These are phyloP conservation scores for Forbesichthys agassizii DNA, from an alignment of 2,113 vertebrate genomes.

Conservation along the genomic window DNA sequence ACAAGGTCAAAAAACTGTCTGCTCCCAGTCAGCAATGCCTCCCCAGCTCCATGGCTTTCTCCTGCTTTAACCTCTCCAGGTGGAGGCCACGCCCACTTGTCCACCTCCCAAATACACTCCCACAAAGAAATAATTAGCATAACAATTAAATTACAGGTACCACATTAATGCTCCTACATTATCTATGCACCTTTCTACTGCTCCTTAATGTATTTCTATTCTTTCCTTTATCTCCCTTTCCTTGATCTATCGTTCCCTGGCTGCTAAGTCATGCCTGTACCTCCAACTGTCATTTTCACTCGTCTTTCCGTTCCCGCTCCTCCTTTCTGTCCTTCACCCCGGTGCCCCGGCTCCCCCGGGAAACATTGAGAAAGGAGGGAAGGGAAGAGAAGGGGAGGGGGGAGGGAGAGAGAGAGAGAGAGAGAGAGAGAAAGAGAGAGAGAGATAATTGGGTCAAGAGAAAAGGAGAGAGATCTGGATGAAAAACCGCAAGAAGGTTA, in stretches of 20 bases:
- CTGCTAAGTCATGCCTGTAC: not conserved
- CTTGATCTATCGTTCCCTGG: conserved; percentile 31
- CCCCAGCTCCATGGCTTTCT: too few species aligned
- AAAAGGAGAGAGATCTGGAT: conserved; percentile 4
- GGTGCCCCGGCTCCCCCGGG: conserved; percentile 34
- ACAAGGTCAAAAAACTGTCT: too few species aligned
- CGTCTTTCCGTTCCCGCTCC: conserved; percentile 30
- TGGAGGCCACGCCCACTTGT: too few species aligned
- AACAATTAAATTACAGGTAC: too few species aligned
- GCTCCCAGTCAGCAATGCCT: too few species aligned
- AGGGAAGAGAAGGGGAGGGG: conserved; percentile 10
- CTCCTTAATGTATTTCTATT: conserved; percentile 41
- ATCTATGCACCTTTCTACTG: not conserved
- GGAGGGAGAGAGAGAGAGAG: conserved; percentile 1
- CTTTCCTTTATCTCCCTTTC: conserved; percentile 42
- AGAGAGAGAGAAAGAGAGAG: not conserved
- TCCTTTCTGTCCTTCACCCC: conserved; percentile 37
- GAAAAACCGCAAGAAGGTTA: not conserved
- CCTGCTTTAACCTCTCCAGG: too few species aligned
- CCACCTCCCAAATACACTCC: too few species aligned
- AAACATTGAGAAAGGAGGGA: conserved; percentile 56
- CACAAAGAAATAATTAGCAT: too few species aligned
- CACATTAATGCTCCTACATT: too few species aligned
- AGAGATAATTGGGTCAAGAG: not conserved
- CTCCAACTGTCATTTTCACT: conserved; percentile 9